phyloP scores from a whole-genome alignment of 1,140 invertebrate species.

The Zaprionus taronus region DNA sequence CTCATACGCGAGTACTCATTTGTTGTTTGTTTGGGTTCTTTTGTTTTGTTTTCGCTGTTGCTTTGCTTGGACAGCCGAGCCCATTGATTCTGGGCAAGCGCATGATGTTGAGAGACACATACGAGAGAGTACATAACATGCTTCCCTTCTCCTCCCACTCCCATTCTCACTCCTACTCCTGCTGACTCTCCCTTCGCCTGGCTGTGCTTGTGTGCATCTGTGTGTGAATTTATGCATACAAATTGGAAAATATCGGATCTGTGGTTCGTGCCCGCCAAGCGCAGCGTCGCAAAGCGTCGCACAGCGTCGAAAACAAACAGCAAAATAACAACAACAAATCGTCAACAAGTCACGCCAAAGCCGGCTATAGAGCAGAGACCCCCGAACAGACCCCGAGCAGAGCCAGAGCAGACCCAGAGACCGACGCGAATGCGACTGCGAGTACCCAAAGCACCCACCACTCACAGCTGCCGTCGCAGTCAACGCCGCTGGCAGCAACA shows the following conservation, averaged over 20 bases:
- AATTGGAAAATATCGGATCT: conserved; percentile 83
- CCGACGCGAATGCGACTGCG: conserved; percentile 14
- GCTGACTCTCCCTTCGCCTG: conserved; percentile 4
- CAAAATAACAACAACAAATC: conserved; percentile 63
- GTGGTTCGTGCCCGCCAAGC: conserved; percentile 77
- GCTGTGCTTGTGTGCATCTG: conserved; percentile 39
- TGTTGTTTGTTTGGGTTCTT: conserved; percentile 46
- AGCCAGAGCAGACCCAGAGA: conserved; percentile 17
- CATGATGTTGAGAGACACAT: conserved; percentile 6
- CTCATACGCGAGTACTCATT: conserved; percentile 19
- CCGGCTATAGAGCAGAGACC: conserved; percentile 53
- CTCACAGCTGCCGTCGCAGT: conserved; percentile 35
- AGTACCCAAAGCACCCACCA: conserved; percentile 44
- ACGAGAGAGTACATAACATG: conserved; percentile 1
- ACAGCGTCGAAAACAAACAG: conserved; percentile 44
- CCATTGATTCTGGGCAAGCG: conserved; percentile 21
- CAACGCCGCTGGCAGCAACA: conserved; percentile 60
- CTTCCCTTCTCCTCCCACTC: background rate
- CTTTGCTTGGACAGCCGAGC: conserved; percentile 64
- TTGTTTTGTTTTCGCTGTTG: conserved; percentile 41
- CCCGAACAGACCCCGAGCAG: conserved; percentile 25
- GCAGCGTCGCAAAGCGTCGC: conserved; percentile 49
- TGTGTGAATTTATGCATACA: conserved; percentile 81
- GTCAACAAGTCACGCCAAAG: conserved; percentile 81
- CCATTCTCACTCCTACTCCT: conserved; percentile 1